Base-by-base conservation (phyloP, 2,888 invertebrate species). In the Eulithis testata region DNA sequence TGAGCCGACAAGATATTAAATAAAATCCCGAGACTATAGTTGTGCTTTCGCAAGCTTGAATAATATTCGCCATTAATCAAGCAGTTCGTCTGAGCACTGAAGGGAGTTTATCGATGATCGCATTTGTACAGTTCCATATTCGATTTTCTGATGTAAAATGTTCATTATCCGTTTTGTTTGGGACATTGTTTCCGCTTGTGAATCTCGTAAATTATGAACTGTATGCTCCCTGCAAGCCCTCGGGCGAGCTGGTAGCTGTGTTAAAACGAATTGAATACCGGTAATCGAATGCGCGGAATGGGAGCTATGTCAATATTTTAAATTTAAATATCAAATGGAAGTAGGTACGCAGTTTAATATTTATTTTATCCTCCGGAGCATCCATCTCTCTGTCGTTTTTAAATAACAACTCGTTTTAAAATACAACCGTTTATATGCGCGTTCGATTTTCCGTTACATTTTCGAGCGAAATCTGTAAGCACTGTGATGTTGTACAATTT, bases 221-320 rank as follows among this genome's bases (percentile, higher is more conserved):
- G 86, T 88, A 87, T 88, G 89, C 86, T 82, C 80, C 83, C 82
- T 82, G 81, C 83, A 82, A 80, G 88, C 90, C 93, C 88, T 83
- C 78, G 79, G 87, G 91, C 87, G 78, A 77, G 12, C 83, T 80
- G 84, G 21, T 81, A 81, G 81, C 82, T 82, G 81, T 85, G 88
- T 91, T 89, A 88, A 90, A 91, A 86, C 87, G 87, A 89, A 91
- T 91, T 90, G 90, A 89, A 91, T 85, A 90, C 90, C 89, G 89
- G 91, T 91, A 91, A 92, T 92, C 92, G 91, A 91, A 91, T 90
- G 84, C 85, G 85, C 81, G 85, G 84, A 84, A 85, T 90, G 91
- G 89, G 82, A 88, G 87, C 86, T 85, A 86, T 87, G 88, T 87
- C 90, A 90, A 90, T 91, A 91, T 91, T 92, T 90, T 88, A 90